Percentiles rank a stretch among this genome's conserved stretches.
These are phyloP conservation scores for Orussus abietinus DNA, from an alignment of 1,140 invertebrate species.

Conservation along the genomic window DNA sequence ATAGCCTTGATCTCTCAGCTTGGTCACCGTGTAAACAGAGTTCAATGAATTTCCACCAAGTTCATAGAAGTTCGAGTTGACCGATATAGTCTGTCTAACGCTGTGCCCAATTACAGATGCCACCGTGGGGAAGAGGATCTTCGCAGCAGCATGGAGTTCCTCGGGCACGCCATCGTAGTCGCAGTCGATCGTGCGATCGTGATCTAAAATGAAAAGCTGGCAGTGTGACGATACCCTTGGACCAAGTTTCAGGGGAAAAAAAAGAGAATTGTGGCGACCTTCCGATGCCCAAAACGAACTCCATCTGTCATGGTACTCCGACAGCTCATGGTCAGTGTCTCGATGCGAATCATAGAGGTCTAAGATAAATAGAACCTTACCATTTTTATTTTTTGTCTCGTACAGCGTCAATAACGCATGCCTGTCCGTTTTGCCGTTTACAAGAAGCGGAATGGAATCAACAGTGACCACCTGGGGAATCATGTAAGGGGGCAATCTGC, in stretches of 20 bases:
- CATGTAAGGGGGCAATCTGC: conserved; percentile 69
- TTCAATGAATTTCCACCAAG: conserved; percentile 84
- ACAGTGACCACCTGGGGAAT: conserved; percentile 70
- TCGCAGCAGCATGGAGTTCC: conserved; percentile 59
- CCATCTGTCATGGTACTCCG: no score
- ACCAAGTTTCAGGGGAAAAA: no score
- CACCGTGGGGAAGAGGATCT: conserved; percentile 68
- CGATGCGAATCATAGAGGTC: no score
- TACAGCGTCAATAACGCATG: conserved; percentile 70
- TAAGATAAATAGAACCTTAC: conserved; percentile 47
- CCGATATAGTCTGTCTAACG: conserved; percentile 56
- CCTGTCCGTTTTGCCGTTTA: conserved; percentile 83
- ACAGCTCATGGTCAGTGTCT: no score
- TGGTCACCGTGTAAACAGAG: conserved; percentile 75
- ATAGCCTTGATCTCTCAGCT: conserved; percentile 72
- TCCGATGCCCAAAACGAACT: no score
- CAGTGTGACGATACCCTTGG: no score
- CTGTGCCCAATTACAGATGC: conserved; percentile 64
- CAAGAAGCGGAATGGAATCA: conserved; percentile 70
- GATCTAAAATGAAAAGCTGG: conserved; percentile 46
- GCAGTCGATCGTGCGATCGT: conserved; percentile 49
- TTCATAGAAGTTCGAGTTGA: conserved; percentile 74
- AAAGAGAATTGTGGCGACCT: no score
- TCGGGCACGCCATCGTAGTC: conserved; percentile 62
- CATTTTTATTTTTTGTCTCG: conserved; percentile 60